Conservation (phyloP, 2,888 invertebrate genomes). For the Campoplex nolae region DNA sequence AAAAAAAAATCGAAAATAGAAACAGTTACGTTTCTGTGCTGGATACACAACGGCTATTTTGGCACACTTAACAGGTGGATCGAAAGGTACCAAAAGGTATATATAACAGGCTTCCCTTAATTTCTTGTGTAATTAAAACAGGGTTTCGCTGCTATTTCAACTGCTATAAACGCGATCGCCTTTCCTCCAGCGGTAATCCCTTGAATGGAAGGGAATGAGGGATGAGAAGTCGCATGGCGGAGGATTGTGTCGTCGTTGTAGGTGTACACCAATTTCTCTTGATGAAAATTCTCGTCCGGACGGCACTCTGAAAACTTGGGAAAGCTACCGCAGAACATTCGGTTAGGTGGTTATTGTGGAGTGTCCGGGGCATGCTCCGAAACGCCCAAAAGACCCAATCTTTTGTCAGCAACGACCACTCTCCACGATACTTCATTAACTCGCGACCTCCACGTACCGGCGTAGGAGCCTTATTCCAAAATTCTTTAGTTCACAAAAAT, state of each 20-base stretch:
- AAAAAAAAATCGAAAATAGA: not conserved
- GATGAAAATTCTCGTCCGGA: constrained; percentile 10
- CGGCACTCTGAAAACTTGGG: not conserved
- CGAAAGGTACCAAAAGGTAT: not conserved
- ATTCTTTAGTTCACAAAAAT: not conserved
- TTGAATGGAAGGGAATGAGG: constrained; percentile 1
- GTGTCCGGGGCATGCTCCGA: constrained; percentile 44
- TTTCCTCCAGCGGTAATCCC: constrained; percentile 23
- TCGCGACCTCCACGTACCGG: not conserved
- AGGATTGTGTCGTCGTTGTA: not conserved
- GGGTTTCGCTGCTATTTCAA: constrained; percentile 28
- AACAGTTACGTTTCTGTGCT: too few species aligned
- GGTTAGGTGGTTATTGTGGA: constrained; percentile 1
- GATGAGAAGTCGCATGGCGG: not conserved
- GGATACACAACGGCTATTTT: not conserved
- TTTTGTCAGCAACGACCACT: constrained; percentile 41
- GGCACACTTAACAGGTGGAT: not conserved
- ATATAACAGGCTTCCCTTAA: constrained; percentile 56
- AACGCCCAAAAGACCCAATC: constrained; percentile 62
- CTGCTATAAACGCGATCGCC: constrained; percentile 9
- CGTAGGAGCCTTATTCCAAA: not conserved
- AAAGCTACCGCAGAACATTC: constrained; percentile 14
- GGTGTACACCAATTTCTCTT: not conserved
- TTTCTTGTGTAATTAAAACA: constrained; percentile 65
- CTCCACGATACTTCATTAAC: not conserved